phyloP scores from a whole-genome alignment of 1,140 invertebrate species.

The Orussus abietinus region DNA sequence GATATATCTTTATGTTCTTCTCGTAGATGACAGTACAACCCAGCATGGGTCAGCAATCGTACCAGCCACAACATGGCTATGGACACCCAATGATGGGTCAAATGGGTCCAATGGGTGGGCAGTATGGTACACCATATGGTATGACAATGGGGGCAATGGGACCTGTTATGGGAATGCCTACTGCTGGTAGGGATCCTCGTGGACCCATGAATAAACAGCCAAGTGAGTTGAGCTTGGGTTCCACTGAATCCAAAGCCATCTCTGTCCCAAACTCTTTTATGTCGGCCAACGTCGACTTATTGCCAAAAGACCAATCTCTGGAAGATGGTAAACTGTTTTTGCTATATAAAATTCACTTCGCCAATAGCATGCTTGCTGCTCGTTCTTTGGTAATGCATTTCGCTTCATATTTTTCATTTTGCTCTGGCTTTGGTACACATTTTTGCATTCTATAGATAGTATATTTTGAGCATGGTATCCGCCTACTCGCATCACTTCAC shows the following conservation, averaged over 20 bases:
- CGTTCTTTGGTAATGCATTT: conserved; percentile 2
- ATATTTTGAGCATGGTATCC: too few relatives aligned
- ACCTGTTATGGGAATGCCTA: conserved; percentile 56
- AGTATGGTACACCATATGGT: conserved; percentile 49
- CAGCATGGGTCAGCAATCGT: conserved; percentile 54
- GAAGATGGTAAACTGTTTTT: conserved; percentile 58
- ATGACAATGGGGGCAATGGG: conserved; percentile 61
- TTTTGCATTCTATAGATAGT: too few relatives aligned
- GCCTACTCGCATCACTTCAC: too few relatives aligned
- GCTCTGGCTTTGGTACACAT: too few relatives aligned
- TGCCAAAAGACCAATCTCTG: conserved; percentile 66
- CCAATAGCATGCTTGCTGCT: conserved; percentile 41
- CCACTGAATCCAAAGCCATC: conserved; percentile 52
- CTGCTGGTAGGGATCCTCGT: conserved; percentile 43
- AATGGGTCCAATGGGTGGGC: conserved; percentile 52
- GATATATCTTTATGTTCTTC: neutral
- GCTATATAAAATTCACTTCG: conserved; percentile 39
- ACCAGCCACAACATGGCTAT: conserved; percentile 51
- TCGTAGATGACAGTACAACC: conserved; percentile 68
- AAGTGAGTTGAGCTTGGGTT: conserved; percentile 70
- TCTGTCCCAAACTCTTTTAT: conserved; percentile 43
- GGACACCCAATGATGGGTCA: conserved; percentile 56
- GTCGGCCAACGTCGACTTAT: conserved; percentile 52
- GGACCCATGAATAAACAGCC: conserved; percentile 62
- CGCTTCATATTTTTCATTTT: too few relatives aligned